phyloP scores from a whole-genome alignment of 1,140 invertebrate genomes.

The Trichonephila inaurata region DNA sequence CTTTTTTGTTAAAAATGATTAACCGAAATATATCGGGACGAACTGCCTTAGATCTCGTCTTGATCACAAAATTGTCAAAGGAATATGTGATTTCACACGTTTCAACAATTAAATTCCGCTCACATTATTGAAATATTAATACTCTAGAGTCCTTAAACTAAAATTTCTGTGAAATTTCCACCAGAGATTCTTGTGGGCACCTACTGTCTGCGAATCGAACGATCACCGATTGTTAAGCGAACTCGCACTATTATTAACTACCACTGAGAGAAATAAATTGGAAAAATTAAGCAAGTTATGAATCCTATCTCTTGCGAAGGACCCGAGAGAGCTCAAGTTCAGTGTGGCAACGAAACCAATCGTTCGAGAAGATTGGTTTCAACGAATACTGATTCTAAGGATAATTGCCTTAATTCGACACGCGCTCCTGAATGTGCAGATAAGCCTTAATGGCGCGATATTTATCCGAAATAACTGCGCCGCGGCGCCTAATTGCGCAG shows the following conservation, averaged over 20 bases:
- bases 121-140: no score
- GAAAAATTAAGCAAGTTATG: not conserved
- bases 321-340: not conserved
- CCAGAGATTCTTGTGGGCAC: no score
- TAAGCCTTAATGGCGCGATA: slow-evolving; percentile 28
- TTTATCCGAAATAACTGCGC: slow-evolving; percentile 10
- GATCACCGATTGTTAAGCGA: not conserved
- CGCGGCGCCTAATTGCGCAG: slow-evolving; percentile 7
- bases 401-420: slow-evolving; percentile 48
- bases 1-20: no score
- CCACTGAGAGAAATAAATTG: not conserved
- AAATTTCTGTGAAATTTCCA: no score
- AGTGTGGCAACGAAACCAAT: not conserved
- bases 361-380: slow-evolving; percentile 5
- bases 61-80: no score
- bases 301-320: not conserved
- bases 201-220: not conserved
- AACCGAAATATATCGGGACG: no score
- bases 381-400: not conserved
- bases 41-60: no score
- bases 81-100: no score
- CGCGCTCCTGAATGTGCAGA: not conserved
- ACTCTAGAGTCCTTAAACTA: no score
- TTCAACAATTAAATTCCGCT: no score
- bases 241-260: not conserved